Conservation (phyloP, 2,888 invertebrate genomes). For the Heliconius erato region DNA sequence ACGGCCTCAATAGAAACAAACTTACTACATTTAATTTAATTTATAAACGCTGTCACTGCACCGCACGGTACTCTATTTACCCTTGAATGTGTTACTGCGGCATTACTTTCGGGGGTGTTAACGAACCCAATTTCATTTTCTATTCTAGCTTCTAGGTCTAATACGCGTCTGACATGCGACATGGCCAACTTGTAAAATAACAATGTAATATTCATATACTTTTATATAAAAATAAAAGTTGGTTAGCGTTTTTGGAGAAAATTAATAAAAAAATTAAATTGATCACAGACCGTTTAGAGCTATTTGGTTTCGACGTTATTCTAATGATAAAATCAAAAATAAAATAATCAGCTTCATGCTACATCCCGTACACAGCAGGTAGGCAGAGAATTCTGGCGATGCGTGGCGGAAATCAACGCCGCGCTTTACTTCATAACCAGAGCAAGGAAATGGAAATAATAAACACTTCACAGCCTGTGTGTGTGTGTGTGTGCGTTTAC, state of each 20-base stretch:
- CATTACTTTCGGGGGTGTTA: constrained; percentile 18
- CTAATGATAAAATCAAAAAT: too few relatives aligned
- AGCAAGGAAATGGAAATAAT: not conserved
- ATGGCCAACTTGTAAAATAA: constrained; percentile 19
- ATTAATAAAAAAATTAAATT: not conserved
- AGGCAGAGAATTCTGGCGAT: too few relatives aligned
- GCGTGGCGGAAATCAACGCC: too few relatives aligned
- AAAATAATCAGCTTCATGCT: too few relatives aligned
- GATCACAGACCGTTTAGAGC: too few relatives aligned
- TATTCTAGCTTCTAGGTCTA: constrained; percentile 18
- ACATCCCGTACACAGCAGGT: too few relatives aligned
- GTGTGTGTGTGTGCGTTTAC: too few relatives aligned
- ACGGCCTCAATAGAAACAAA: not conserved
- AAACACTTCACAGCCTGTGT: too few relatives aligned
- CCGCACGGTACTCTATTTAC: not conserved
- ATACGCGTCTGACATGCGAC: constrained; percentile 35
- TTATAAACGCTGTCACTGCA: not conserved
- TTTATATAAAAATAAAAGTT: not conserved
- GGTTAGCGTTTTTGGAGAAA: not conserved
- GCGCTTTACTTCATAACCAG: too few relatives aligned
- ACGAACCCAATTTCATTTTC: constrained; percentile 32
- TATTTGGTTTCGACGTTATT: too few relatives aligned
- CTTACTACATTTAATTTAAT: not conserved
- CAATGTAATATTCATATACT: not conserved
- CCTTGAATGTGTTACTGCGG: constrained; percentile 30